Percentiles rank a stretch among this genome's conserved stretches.
Conservation (phyloP, 1,140 invertebrate genomes). For the Grapholita molesta region DNA sequence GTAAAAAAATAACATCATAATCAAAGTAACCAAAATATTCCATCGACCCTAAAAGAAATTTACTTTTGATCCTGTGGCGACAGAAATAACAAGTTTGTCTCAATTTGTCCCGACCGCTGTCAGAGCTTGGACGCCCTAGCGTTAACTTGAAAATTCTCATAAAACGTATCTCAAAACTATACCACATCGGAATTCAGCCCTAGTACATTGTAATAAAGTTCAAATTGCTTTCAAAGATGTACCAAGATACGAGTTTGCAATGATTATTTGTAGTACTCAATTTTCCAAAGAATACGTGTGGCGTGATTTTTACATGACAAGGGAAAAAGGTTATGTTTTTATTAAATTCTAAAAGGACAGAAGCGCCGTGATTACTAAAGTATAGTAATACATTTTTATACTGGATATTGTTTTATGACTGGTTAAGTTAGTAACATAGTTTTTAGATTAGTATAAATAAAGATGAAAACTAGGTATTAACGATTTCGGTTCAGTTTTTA, state of each 20-base stretch:
- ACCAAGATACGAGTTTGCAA: neutral
- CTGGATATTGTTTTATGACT: neutral
- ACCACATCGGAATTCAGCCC: neutral
- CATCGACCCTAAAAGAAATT: neutral
- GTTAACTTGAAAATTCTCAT: neutral
- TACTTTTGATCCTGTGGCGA: neutral
- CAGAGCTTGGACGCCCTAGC: neutral
- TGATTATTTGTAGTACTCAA: neutral
- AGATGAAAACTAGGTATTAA: no score
- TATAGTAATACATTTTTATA: neutral
- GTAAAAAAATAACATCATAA: neutral
- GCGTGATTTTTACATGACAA: neutral
- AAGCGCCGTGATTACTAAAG: neutral
- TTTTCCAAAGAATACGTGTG: neutral
- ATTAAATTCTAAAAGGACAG: neutral
- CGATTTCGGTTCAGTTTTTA: no score
- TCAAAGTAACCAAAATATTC: neutral
- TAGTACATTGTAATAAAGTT: neutral
- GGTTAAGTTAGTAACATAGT: neutral
- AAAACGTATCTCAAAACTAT: neutral
- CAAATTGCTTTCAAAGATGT: neutral
- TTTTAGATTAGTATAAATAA: neutral
- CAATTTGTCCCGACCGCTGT: neutral
- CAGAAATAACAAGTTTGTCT: neutral
- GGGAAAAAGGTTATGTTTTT: neutral